Conservation (phyloP, 2,888 invertebrate species). For the Poecilobothrus nobilitatus region DNA sequence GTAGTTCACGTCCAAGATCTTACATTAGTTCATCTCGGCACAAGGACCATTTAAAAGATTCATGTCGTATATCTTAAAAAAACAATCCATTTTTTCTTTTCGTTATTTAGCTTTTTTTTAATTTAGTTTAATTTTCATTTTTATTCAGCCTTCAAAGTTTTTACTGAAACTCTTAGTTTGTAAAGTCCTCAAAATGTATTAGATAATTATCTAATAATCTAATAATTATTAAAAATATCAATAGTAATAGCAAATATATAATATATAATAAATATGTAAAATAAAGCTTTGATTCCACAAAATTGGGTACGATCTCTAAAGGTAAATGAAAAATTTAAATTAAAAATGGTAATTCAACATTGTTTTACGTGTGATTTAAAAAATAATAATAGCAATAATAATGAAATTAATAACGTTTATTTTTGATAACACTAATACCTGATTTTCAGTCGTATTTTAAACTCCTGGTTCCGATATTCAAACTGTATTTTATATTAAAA, state of each 20-base stretch:
- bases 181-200: too few relatives aligned
- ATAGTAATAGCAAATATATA: neutral
- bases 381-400: too few relatives aligned
- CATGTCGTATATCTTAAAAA: constrained; percentile 39
- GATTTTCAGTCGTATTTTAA: too few relatives aligned
- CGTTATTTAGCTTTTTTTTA: too few relatives aligned
- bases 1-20: constrained; percentile 29
- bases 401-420: too few relatives aligned
- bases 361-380: neutral
- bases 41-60: constrained; percentile 35
- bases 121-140: too few relatives aligned
- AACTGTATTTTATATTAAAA: too few relatives aligned
- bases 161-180: too few relatives aligned
- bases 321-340: constrained; percentile 34
- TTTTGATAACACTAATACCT: too few relatives aligned
- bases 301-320: constrained; percentile 44
- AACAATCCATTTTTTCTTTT: neutral
- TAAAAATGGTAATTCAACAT: neutral
- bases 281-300: constrained; percentile 18
- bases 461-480: too few relatives aligned
- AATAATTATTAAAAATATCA: neutral
- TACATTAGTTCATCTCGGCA: constrained; percentile 33
- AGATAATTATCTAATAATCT: neutral
- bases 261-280: neutral
- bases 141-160: too few relatives aligned